These are phyloP conservation scores for Octonoba sinensis DNA, from an alignment of 2,888 invertebrate species.

Conservation along the genomic window DNA sequence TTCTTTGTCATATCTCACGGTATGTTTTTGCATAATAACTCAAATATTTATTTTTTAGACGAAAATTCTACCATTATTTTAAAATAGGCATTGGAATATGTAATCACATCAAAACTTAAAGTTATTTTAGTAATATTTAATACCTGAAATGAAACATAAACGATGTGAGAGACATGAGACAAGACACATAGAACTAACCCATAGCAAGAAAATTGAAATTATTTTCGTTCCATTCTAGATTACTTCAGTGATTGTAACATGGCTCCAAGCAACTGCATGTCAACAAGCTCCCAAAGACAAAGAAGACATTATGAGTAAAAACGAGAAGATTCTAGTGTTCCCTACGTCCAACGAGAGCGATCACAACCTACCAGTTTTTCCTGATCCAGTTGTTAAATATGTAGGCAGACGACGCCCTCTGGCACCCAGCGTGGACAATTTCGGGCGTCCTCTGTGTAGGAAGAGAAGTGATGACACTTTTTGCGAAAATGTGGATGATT, in stretches of 20 bases:
- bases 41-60: too few species aligned
- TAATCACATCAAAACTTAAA: too few species aligned
- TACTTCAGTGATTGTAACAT: neutral
- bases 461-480: conserved; percentile 55
- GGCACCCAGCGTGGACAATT: conserved; percentile 27
- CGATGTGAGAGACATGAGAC: too few species aligned
- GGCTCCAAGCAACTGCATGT: too few species aligned
- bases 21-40: too few species aligned
- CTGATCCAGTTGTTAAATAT: conserved; percentile 32
- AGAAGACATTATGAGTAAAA: conserved; percentile 63
- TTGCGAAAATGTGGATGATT: conserved; percentile 63
- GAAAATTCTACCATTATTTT: too few species aligned
- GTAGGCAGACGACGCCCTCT: conserved; percentile 28
- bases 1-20: too few species aligned
- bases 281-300: neutral
- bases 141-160: too few species aligned
- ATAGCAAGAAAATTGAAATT: too few species aligned
- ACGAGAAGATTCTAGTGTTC: conserved; percentile 33
- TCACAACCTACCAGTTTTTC: conserved; percentile 45
- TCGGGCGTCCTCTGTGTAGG: conserved; percentile 39
- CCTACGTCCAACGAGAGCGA: conserved; percentile 32
- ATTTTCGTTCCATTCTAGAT: neutral
- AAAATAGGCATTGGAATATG: too few species aligned
- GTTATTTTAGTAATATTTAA: too few species aligned
- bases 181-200: too few species aligned